Conservation (phyloP, 2,888 invertebrate genomes). For the Apodemia mormo region DNA sequence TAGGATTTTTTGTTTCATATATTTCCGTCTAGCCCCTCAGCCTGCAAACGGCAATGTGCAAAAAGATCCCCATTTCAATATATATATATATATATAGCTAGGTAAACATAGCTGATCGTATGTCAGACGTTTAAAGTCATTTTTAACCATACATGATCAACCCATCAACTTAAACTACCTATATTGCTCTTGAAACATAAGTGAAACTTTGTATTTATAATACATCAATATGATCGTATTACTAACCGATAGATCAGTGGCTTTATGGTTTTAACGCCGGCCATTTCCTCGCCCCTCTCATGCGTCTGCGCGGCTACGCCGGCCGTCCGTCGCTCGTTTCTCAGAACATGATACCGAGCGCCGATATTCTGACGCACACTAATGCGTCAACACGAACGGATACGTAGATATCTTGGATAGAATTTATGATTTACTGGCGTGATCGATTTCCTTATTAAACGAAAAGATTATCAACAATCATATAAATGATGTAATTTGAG, state of each 20-base stretch:
- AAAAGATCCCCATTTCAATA: too few species aligned
- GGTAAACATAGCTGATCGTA: too few species aligned
- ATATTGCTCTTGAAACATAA: conserved; percentile 22
- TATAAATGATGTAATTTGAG: not conserved
- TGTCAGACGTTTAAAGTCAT: too few species aligned
- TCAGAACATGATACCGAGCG: conserved; percentile 64
- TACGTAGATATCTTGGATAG: conserved; percentile 46
- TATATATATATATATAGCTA: too few species aligned
- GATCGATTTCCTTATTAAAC: conserved; percentile 14
- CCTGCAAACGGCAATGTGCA: too few species aligned
- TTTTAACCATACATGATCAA: too few species aligned
- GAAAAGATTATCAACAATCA: not conserved
- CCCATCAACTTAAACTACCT: too few species aligned
- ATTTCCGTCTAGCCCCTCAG: too few species aligned
- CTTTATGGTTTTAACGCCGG: conserved; percentile 61
- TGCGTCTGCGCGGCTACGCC: conserved; percentile 42
- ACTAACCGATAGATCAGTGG: conserved; percentile 18
- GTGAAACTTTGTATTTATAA: conserved; percentile 20
- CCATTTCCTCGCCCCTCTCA: conserved; percentile 40
- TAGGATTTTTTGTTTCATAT: too few species aligned
- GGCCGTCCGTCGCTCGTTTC: conserved; percentile 44
- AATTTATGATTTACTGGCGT: conserved; percentile 40
- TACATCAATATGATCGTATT: conserved; percentile 19
- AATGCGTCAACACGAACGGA: conserved; percentile 31
- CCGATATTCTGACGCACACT: conserved; percentile 45